Base-by-base conservation (phyloP, 2,113 vertebrate genomes). In the Rhynchomys soricoides region DNA sequence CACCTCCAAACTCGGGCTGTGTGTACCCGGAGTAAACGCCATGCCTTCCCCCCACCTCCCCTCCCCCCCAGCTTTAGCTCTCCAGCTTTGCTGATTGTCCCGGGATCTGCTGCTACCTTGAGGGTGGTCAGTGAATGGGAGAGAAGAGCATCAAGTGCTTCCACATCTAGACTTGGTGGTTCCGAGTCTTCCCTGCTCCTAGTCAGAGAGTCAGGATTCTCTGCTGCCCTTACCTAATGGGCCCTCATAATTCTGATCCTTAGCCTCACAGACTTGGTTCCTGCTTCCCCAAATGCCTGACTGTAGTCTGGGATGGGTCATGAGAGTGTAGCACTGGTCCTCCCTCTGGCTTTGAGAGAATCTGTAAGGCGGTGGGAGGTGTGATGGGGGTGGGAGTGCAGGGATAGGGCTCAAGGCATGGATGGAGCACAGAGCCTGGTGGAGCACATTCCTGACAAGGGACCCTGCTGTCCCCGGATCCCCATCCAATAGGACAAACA, bases 121-220 rank as follows among this genome's bases (percentile, higher is more conserved):
- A 79, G 62, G 86, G 19, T 48, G 48, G 21, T 13, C 37, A 21
- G 55, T 48, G 59, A 75, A 31, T 19, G 70, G 66, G 86, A 77
- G 34, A 43, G 29, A 21, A 75, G 55, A 16, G 31, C 24, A 37
- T 52, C 57, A 43, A 24, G 19, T 50, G 17, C 62, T 75, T 75
- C 50, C 43, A 62, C 21, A 48, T 34, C 74, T 40, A 12, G 57
- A 59, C 55, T 21, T 64, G 55, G 5, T 77, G 1, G 11, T 59
- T 66, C 16, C 11, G 48, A 31, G 15, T 5, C 73, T 0, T 57
- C 34, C 6, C 7, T 3, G 64, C 0, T 8, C 16, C 43, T 15
- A 19, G 40, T 22, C 9, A 0, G 1, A 37, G 37, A 45, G 40
- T 64, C 40, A 34, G 91, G 15, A 3, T 24, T 24, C 13, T 45